Evolutionary conservation across 2,888 invertebrate genomes (phyloP).

Genomic region (Meta bourneti): DNA sequence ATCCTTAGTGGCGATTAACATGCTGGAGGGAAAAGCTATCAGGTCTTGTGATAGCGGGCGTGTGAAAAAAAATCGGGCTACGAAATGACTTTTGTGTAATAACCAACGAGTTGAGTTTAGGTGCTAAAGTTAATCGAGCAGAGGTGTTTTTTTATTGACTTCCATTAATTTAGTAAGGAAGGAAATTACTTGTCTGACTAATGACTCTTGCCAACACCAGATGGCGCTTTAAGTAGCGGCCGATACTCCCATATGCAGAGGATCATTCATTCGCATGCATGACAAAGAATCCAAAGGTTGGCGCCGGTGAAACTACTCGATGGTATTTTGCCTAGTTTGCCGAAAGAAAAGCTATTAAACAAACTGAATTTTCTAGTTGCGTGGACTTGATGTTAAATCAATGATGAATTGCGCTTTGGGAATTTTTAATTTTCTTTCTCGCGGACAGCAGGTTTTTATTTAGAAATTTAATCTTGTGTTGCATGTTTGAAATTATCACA

Average conservation of each 20-base stretch:
- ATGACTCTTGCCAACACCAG: slow-evolving; percentile 61
- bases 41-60: neutral
- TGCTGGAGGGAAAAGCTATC: neutral
- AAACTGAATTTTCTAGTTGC: slow-evolving; percentile 22
- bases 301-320: neutral
- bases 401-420: slow-evolving; percentile 6
- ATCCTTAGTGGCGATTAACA: neutral
- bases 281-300: neutral
- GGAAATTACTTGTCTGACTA: slow-evolving; percentile 57
- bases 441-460: neutral
- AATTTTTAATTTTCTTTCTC: neutral
- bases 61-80: neutral
- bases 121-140: slow-evolving; percentile 63
- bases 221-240: slow-evolving; percentile 35
- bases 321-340: slow-evolving; percentile 23
- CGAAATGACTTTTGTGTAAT: slow-evolving; percentile 19
- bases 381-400: slow-evolving; percentile 25
- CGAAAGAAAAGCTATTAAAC: slow-evolving; percentile 14
- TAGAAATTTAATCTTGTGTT: neutral
- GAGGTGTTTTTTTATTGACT: slow-evolving; percentile 67
- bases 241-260: too few relatives aligned
- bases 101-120: slow-evolving; percentile 7
- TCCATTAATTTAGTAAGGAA: slow-evolving; percentile 57
- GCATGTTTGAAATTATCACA: neutral
- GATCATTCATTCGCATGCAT: neutral